A percentile compares a stretch with the other conserved stretches of the same genome.
Evolutionary conservation across 1,140 invertebrate species (phyloP).

Genomic region (Eufriesea mexicana): DNA sequence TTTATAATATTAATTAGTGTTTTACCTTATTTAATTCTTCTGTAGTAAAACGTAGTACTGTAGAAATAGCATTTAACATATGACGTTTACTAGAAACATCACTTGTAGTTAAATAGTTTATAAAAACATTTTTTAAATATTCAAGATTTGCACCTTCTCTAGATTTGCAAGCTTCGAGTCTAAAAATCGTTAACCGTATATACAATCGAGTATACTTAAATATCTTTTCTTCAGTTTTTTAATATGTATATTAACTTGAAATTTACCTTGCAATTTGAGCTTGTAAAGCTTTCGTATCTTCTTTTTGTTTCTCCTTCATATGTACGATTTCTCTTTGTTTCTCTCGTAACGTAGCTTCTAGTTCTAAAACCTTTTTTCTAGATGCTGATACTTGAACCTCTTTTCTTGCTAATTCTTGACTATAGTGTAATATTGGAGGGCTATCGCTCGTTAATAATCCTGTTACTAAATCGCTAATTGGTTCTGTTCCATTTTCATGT

Average conservation of each 20-base stretch:
- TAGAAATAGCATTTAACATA: constrained; percentile 94
- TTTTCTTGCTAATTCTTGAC: constrained; percentile 90
- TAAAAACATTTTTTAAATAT: constrained; percentile 95
- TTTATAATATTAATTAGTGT: constrained; percentile 61
- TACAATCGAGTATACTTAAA: not conserved
- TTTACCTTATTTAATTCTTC: constrained; percentile 85
- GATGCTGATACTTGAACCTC: constrained; percentile 90
- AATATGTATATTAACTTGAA: not conserved
- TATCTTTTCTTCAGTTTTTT: not conserved
- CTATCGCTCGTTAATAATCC: constrained; percentile 79
- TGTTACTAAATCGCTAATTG: constrained; percentile 71
- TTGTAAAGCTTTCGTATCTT: constrained; percentile 83
- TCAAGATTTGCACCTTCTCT: constrained; percentile 93
- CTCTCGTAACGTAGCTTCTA: constrained; percentile 87
- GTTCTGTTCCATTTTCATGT: constrained; percentile 57
- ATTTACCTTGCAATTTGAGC: constrained; percentile 80
- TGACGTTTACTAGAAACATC: constrained; percentile 88
- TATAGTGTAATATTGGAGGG: constrained; percentile 91
- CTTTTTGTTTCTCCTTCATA: constrained; percentile 84
- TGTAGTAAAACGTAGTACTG: constrained; percentile 90
- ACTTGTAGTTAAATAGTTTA: constrained; percentile 89
- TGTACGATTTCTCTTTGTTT: constrained; percentile 84
- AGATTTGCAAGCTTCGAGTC: constrained; percentile 89
- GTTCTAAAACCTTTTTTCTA: constrained; percentile 87
- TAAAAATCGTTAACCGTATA: constrained; percentile 71